These are phyloP conservation scores for Fragum whitleyi DNA, from an alignment of 2,888 invertebrate genomes.

Conservation along the genomic window DNA sequence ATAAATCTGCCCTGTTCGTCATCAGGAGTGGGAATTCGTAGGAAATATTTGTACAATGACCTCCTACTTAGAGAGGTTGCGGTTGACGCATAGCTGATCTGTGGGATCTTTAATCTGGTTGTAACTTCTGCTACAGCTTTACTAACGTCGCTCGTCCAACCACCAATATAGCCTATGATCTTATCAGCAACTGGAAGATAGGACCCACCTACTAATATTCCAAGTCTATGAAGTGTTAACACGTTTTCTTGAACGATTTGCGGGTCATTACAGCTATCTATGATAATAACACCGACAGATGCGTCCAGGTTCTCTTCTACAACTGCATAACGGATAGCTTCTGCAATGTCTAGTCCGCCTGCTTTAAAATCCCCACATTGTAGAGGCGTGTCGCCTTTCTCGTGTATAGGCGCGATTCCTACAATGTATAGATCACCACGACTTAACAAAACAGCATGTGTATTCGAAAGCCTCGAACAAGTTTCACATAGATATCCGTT, in stretches of 20 bases:
- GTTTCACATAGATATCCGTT: constrained; percentile 32
- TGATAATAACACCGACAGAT: constrained; percentile 60
- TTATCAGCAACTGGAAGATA: constrained; percentile 53
- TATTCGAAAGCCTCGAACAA: constrained; percentile 33
- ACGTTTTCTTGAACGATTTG: constrained; percentile 61
- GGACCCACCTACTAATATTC: constrained; percentile 43
- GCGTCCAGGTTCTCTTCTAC: constrained; percentile 51
- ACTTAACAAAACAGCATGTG: constrained; percentile 37
- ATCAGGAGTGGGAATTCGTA: constrained; percentile 62
- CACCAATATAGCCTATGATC: constrained; percentile 66
- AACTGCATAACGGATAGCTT: constrained; percentile 62
- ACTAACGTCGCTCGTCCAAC: constrained; percentile 65
- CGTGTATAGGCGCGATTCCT: constrained; percentile 64
- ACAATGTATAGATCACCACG: constrained; percentile 67
- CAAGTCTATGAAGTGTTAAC: constrained; percentile 57
- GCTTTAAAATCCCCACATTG: constrained; percentile 58
- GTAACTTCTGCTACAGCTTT: constrained; percentile 57
- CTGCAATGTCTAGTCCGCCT: constrained; percentile 60
- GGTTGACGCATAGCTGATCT: constrained; percentile 66
- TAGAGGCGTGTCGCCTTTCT: constrained; percentile 51
- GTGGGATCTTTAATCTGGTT: constrained; percentile 49
- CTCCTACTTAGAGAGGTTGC: constrained; percentile 60
- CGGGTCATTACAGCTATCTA: constrained; percentile 70
- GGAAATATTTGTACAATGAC: constrained; percentile 57
- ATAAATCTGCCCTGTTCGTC: constrained; percentile 58